Evolutionary conservation across 2,888 invertebrate genomes (phyloP).

Genomic region (Agrypnus murinus): DNA sequence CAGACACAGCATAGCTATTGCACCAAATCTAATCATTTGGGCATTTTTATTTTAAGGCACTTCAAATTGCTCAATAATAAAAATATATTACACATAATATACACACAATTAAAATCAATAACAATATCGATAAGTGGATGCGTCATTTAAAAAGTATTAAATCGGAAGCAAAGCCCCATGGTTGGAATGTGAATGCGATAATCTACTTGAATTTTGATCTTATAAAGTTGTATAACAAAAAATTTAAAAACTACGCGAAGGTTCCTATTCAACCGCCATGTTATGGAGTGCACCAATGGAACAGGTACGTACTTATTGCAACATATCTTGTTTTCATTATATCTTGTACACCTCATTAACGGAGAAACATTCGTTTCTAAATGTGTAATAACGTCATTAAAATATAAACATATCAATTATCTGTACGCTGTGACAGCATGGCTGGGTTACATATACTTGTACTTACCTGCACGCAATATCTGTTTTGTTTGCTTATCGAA

Average conservation of each 20-base stretch:
- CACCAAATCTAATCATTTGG: too few relatives aligned
- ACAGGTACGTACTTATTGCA: slow-evolving; percentile 26
- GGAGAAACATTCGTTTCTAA: slow-evolving; percentile 53
- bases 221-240: slow-evolving; percentile 19
- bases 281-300: slow-evolving; percentile 18
- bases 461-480: slow-evolving; percentile 55
- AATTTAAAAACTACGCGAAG: slow-evolving; percentile 21
- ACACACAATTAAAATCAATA: slow-evolving; percentile 3
- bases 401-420: slow-evolving; percentile 59
- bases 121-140: slow-evolving; percentile 22
- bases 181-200: slow-evolving; percentile 11
- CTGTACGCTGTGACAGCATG: slow-evolving; percentile 54
- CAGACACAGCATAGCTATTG: too few relatives aligned
- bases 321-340: slow-evolving; percentile 35
- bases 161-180: slow-evolving; percentile 14
- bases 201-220: slow-evolving; percentile 1
- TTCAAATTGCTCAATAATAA: slow-evolving; percentile 10
- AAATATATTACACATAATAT: slow-evolving; percentile 13
- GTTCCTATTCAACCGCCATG: slow-evolving; percentile 19
- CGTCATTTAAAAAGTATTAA: slow-evolving; percentile 18
- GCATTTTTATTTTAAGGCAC: too few relatives aligned
- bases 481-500: slow-evolving; percentile 32
- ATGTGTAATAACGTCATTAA: slow-evolving; percentile 61
- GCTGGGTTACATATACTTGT: slow-evolving; percentile 39
- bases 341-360: slow-evolving; percentile 54